Percentiles rank a stretch among this genome's conserved stretches.
These are phyloP conservation scores for Siphamia tubifer DNA, from an alignment of 2,113 vertebrate genomes.

Conservation along the genomic window DNA sequence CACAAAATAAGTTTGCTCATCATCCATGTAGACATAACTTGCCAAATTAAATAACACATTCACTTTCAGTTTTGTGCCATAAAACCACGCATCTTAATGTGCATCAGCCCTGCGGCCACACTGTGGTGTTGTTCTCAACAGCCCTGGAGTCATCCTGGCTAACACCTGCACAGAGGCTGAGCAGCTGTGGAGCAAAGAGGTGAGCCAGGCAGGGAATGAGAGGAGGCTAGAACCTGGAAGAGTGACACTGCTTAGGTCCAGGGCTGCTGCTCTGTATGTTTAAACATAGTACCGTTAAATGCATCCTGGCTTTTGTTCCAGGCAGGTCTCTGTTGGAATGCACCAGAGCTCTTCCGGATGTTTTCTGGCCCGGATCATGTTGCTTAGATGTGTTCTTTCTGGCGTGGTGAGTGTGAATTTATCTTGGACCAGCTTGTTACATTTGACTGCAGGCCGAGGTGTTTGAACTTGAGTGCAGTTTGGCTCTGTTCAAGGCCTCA, in stretches of 20 bases:
- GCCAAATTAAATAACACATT: not conserved
- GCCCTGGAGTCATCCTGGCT: conserved; percentile 19
- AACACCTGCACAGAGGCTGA: conserved; percentile 54
- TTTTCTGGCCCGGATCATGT: conserved; percentile 38
- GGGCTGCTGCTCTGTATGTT: conserved; percentile 30
- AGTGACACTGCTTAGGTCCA: conserved; percentile 32
- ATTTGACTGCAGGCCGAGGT: conserved; percentile 24
- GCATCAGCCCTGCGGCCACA: not conserved
- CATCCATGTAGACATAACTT: not conserved
- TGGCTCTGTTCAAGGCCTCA: conserved; percentile 57
- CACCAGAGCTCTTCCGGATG: conserved; percentile 22
- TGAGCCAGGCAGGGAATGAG: conserved; percentile 60
- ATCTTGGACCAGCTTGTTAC: conserved; percentile 58
- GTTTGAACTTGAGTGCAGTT: conserved; percentile 52
- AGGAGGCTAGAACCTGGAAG: conserved; percentile 48
- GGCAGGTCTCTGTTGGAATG: conserved; percentile 31
- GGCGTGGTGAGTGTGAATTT: conserved; percentile 42
- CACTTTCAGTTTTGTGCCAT: not conserved
- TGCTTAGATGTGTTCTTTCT: conserved; percentile 52
- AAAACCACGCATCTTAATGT: not conserved
- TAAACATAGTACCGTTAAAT: conserved; percentile 43
- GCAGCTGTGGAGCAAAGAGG: conserved; percentile 36
- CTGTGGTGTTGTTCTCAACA: not conserved
- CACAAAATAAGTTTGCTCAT: not conserved
- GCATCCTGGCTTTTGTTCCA: conserved; percentile 13